Conservation (phyloP, 2,113 vertebrate genomes). For the Ciconia maguari region DNA sequence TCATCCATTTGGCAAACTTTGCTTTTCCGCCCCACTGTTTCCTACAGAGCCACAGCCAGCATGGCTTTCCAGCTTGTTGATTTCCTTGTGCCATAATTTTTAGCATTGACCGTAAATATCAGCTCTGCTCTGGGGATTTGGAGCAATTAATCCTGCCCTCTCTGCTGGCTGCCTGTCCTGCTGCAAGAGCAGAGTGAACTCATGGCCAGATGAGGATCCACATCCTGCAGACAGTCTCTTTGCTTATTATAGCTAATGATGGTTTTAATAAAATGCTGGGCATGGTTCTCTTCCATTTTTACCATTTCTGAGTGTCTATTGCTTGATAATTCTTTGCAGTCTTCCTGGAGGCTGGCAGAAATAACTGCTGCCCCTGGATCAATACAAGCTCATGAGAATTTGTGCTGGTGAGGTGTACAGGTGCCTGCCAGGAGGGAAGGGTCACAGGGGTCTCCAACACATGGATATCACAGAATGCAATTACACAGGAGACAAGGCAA, state of each 20-base stretch:
- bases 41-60: not conserved
- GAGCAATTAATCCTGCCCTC: not conserved
- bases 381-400: not conserved
- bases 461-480: not conserved
- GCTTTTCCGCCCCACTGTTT: not conserved
- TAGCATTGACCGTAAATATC: not conserved
- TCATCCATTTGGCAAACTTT: constrained; percentile 15
- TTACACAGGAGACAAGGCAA: not conserved
- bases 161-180: not conserved
- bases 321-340: not conserved
- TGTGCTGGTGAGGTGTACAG: not conserved
- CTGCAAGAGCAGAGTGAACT: not conserved
- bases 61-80: not conserved
- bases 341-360: not conserved
- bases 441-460: not conserved
- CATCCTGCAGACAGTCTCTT: not conserved
- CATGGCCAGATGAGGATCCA: not conserved
- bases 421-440: not conserved
- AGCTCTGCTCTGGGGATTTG: not conserved
- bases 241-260: not conserved
- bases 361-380: not conserved
- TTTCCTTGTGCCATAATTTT: constrained; percentile 43
- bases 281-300: not conserved
- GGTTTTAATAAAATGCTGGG: not conserved
- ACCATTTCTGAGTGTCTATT: not conserved